Conservation (phyloP, 2,888 invertebrate species). For the Mylabris sibirica region DNA sequence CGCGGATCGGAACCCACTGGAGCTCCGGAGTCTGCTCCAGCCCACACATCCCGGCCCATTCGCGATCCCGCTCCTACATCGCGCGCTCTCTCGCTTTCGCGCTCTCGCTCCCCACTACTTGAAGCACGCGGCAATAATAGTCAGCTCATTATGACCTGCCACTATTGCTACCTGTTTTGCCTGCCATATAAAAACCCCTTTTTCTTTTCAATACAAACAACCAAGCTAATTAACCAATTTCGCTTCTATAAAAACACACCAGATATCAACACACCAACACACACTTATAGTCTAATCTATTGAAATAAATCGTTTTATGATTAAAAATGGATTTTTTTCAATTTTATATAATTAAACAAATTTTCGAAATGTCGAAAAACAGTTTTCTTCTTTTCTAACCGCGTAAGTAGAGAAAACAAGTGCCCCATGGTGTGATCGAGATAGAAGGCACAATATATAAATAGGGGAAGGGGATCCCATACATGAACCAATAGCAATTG, state of each 20-base stretch:
- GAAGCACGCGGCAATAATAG: constrained; percentile 57
- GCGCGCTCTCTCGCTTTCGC: constrained; percentile 50
- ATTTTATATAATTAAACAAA: too few species aligned
- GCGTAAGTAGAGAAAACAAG: constrained; percentile 21
- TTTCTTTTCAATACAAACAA: constrained; percentile 41
- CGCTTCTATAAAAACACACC: not conserved
- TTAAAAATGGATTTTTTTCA: too few species aligned
- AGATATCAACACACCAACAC: constrained; percentile 7
- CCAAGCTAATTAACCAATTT: constrained; percentile 24
- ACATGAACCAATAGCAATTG: constrained; percentile 69
- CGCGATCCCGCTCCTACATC: constrained; percentile 54
- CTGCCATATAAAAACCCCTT: constrained; percentile 36
- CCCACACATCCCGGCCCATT: constrained; percentile 63
- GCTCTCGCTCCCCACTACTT: constrained; percentile 56
- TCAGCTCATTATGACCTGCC: constrained; percentile 59
- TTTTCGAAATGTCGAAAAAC: not conserved
- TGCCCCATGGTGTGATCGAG: constrained; percentile 25
- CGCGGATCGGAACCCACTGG: constrained; percentile 66
- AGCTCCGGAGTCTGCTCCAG: constrained; percentile 69
- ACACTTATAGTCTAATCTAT: not conserved
- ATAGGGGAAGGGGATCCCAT: constrained; percentile 57
- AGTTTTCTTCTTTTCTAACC: not conserved
- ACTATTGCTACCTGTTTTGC: constrained; percentile 60
- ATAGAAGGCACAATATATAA: constrained; percentile 42
- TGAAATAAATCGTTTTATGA: too few species aligned